phyloP scores from a whole-genome alignment of 1,140 invertebrate genomes.

The Heliconius eleuchia region DNA sequence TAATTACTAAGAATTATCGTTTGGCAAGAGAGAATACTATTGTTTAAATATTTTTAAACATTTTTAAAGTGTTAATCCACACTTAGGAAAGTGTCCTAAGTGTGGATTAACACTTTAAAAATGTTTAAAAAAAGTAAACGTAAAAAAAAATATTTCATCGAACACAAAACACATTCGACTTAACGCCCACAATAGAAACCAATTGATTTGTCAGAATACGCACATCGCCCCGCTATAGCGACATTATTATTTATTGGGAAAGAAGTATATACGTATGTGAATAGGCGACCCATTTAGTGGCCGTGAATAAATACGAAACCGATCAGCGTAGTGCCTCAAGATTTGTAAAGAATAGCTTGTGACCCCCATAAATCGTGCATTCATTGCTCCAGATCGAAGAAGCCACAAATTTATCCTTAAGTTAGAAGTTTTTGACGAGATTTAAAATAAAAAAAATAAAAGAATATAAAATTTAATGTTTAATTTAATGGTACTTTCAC shows the following conservation, averaged over 20 bases:
- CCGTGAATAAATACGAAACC: conserved; percentile 56
- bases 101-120: too few species aligned
- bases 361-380: conserved; percentile 68
- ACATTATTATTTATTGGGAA: conserved; percentile 38
- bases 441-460: background rate
- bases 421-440: conserved; percentile 26
- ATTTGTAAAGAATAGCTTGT: conserved; percentile 53
- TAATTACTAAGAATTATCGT: too few species aligned
- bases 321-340: conserved; percentile 43
- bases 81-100: too few species aligned
- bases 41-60: too few species aligned
- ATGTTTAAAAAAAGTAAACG: too few species aligned
- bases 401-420: conserved; percentile 46
- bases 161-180: conserved; percentile 6
- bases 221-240: conserved; percentile 23
- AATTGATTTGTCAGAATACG: conserved; percentile 26
- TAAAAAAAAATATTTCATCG: background rate
- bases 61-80: too few species aligned
- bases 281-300: conserved; percentile 49
- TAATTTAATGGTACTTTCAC: too few species aligned
- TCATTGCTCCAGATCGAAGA: conserved; percentile 52
- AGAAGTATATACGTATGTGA: conserved; percentile 33
- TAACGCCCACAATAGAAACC: conserved; percentile 21
- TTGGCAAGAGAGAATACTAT: too few species aligned
- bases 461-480: too few species aligned